These are phyloP conservation scores for Elachura formosa DNA, from an alignment of 2,113 vertebrate genomes.

Conservation along the genomic window DNA sequence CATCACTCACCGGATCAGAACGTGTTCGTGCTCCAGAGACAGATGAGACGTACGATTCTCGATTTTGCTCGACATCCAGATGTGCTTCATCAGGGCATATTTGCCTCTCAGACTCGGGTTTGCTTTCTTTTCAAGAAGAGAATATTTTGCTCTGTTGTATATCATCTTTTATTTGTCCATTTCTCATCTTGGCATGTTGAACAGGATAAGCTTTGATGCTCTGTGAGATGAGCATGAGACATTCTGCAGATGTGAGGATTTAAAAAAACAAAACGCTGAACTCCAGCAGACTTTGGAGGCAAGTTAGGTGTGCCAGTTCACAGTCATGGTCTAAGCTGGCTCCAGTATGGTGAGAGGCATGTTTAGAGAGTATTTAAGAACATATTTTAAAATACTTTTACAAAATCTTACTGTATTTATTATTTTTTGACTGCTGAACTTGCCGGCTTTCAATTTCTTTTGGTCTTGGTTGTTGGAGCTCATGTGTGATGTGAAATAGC, in stretches of 20 bases:
- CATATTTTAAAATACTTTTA: not conserved
- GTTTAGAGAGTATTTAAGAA: not conserved
- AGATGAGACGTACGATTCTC: not conserved
- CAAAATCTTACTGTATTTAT: not conserved
- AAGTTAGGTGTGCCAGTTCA: not conserved
- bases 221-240: not conserved
- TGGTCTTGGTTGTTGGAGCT: not conserved
- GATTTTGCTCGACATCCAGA: not conserved
- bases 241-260: slow-evolving; percentile 13
- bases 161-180: slow-evolving; percentile 6
- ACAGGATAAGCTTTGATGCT: slow-evolving; percentile 26
- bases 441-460: not conserved
- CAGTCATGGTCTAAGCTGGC: not conserved
- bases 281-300: not conserved
- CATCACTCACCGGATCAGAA: not conserved
- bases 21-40: not conserved
- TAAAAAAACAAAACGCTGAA: not conserved
- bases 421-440: not conserved
- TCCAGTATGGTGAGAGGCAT: not conserved
- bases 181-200: not conserved
- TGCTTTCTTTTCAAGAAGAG: not conserved
- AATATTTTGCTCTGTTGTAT: not conserved
- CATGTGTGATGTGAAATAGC: not conserved
- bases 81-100: not conserved
- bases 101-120: not conserved